Percentiles rank a stretch among this genome's conserved stretches.
Conservation (phyloP, 2,888 invertebrate species). For the Nephrotoma guestfalica region DNA sequence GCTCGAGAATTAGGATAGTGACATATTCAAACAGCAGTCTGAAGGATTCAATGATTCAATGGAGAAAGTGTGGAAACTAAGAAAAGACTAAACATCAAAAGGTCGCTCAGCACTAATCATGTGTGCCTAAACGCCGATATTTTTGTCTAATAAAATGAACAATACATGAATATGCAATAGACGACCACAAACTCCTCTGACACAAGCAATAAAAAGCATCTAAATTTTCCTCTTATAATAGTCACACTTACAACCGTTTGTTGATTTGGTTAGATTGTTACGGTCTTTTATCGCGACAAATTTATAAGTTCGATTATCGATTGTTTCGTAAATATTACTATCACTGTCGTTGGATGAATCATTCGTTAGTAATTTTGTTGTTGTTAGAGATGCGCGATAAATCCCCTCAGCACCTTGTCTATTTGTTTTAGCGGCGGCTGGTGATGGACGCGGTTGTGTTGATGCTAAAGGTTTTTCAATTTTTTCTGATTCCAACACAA, state of each 20-base stretch:
- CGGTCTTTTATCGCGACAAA: background rate
- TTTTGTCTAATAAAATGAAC: too few relatives aligned
- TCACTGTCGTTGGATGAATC: background rate
- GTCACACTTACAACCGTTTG: background rate
- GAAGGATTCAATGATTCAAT: too few relatives aligned
- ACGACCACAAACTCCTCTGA: background rate
- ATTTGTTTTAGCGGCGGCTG: background rate
- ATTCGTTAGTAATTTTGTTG: background rate
- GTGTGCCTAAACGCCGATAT: too few relatives aligned
- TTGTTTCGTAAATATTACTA: background rate
- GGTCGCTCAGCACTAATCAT: too few relatives aligned
- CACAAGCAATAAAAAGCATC: background rate
- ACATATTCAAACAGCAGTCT: too few relatives aligned
- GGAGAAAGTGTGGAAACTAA: too few relatives aligned
- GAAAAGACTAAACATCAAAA: too few relatives aligned
- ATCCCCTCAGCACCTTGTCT: background rate
- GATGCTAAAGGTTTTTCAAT: background rate
- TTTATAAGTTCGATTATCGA: background rate
- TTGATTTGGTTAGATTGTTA: background rate
- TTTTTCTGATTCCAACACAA: constrained; percentile 11
- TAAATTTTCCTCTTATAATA: background rate
- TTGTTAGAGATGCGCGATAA: background rate
- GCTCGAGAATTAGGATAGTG: too few relatives aligned
- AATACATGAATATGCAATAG: too few relatives aligned
- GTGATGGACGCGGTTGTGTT: background rate